These are phyloP conservation scores for Sciurus carolinensis DNA, from an alignment of 2,797 vertebrate genomes.

Conservation along the genomic window DNA sequence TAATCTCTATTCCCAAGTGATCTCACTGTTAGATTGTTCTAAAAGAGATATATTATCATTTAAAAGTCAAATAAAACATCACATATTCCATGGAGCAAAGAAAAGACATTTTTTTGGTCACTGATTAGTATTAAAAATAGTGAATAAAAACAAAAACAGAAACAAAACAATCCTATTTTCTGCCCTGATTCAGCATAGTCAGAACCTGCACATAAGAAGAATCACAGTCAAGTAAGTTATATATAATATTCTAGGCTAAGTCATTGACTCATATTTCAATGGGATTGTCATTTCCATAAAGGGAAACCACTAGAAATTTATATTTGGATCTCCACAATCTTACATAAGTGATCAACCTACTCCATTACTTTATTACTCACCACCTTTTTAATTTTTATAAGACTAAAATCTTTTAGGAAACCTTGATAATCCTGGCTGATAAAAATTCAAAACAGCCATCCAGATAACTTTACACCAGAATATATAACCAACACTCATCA, in stretches of 20 bases:
- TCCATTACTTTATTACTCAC: constrained; percentile 7
- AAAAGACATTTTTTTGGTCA: neutral
- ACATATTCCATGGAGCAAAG: neutral
- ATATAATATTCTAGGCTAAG: constrained; percentile 16
- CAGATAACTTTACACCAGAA: neutral
- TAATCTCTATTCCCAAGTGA: neutral
- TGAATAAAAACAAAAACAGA: neutral
- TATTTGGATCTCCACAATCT: constrained; percentile 59
- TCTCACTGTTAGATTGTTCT: neutral
- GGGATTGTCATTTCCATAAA: constrained; percentile 60
- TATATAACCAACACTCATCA: constrained; percentile 45
- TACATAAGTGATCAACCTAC: constrained; percentile 53
- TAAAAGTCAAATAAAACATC: constrained; percentile 37
- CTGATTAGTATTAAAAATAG: constrained; percentile 38
- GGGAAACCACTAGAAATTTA: constrained; percentile 58
- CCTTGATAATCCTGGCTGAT: neutral
- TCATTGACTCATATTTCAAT: constrained; percentile 48
- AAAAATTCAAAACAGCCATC: constrained; percentile 42
- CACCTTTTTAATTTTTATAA: constrained; percentile 48
- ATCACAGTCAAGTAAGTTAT: constrained; percentile 4
- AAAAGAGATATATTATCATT: neutral
- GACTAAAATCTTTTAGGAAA: constrained; percentile 56
- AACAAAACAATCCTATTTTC: neutral
- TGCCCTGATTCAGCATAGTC: constrained; percentile 18
- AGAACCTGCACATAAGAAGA: neutral